A percentile compares a stretch with the other conserved stretches of the same genome.
phyloP scores from a whole-genome alignment of 2,888 invertebrate species.

The Plebejus argus region DNA sequence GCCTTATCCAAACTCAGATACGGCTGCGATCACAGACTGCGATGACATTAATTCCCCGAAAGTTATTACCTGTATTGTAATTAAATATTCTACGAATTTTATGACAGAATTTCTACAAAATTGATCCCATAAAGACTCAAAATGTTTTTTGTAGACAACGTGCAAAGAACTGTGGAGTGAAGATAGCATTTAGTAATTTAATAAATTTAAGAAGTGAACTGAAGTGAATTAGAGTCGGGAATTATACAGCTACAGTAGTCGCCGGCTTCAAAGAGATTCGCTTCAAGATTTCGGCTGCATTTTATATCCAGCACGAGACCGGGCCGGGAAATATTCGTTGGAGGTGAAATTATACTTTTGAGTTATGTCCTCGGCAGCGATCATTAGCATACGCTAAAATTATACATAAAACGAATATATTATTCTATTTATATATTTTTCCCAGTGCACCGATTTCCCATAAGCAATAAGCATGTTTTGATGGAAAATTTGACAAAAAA shows the following conservation, averaged over 20 bases:
- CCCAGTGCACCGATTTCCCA: background rate
- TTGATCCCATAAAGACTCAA: background rate
- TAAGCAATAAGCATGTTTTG: background rate
- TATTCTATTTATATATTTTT: background rate
- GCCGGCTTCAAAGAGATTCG: background rate
- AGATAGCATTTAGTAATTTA: background rate
- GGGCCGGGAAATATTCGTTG: background rate
- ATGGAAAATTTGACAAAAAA: background rate
- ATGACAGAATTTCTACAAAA: too few species aligned
- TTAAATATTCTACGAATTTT: background rate
- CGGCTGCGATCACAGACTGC: too few species aligned
- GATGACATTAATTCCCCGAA: too few species aligned
- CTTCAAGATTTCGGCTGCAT: background rate
- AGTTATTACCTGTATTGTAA: too few species aligned
- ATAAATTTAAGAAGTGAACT: background rate
- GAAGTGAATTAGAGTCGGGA: conserved; percentile 1
- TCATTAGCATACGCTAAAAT: background rate
- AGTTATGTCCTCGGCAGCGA: background rate
- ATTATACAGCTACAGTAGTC: background rate
- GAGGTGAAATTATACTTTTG: background rate
- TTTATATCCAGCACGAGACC: background rate
- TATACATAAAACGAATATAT: background rate
- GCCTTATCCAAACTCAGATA: too few species aligned
- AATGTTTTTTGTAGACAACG: background rate
- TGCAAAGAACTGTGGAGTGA: background rate